These are phyloP conservation scores for Cenopis cana DNA, from an alignment of 2,888 invertebrate genomes.

Conservation along the genomic window DNA sequence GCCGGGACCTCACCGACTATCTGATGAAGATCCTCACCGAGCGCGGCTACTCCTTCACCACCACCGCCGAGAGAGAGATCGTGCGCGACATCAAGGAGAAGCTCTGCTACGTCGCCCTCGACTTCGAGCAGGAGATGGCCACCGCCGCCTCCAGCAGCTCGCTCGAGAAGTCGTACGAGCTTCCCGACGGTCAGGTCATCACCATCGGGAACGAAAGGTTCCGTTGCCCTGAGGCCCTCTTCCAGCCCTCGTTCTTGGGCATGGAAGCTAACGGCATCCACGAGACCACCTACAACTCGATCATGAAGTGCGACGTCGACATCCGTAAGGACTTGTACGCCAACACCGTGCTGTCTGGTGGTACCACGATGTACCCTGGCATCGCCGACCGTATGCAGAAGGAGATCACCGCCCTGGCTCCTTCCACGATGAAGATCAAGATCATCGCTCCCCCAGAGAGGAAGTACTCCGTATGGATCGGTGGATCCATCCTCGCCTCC, in stretches of 20 bases:
- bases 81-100: constrained; percentile 98
- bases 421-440: constrained; percentile 97
- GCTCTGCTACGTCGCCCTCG: constrained; percentile 94
- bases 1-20: constrained; percentile 96
- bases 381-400: constrained; percentile 97
- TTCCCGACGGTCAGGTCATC: constrained; percentile 96
- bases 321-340: constrained; percentile 98
- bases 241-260: constrained; percentile 96
- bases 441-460: constrained; percentile 97
- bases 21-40: constrained; percentile 97
- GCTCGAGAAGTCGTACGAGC: constrained; percentile 97
- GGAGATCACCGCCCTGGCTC: constrained; percentile 95
- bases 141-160: constrained; percentile 96
- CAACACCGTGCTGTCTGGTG: constrained; percentile 97
- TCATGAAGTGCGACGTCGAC: constrained; percentile 99
- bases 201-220: constrained; percentile 97
- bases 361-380: constrained; percentile 98
- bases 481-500: constrained; percentile 95
- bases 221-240: constrained; percentile 97
- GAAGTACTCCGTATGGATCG: constrained; percentile 98
- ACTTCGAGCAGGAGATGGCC: constrained; percentile 97
- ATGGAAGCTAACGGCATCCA: constrained; percentile 96
- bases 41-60: constrained; percentile 95
- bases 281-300: constrained; percentile 96
- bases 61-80: constrained; percentile 96